Base-by-base conservation (phyloP, 2,113 vertebrate species). In the Marmota monax region DNA sequence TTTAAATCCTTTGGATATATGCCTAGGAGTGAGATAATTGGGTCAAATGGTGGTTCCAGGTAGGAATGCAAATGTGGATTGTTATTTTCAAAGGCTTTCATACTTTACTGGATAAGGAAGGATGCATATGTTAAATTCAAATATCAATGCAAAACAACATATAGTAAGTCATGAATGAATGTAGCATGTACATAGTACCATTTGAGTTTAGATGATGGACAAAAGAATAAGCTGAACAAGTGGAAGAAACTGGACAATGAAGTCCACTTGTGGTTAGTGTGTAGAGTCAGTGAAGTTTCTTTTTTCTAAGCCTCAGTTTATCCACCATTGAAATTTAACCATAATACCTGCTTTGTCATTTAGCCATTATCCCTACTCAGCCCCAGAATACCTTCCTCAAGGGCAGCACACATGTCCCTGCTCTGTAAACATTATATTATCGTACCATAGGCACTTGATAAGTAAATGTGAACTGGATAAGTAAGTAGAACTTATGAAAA, bases 401-500 rank as follows among this genome's bases (percentile, higher is more conserved):
- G 22, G 63, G 18, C 13, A 76, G 85, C 39, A 37, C 25, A 53
- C 29, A 16, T 37, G 17, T 63, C 34, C 29, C 5, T 63, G 61
- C 0, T 72, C 2, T 61, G 27, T 67, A 39, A 86, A 23, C 48
- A 23, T 56, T 69, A 32, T 85, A 13, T n/a, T 67, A 17, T 2
- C 6, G 42, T 7, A 32, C 32, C 8, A 20, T 29, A 69, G 42
- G 2, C 18, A 10, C 2, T 48, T 53, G 39, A 32, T 56, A 82
- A 16, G 56, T 89, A 23, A 22, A 32, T 72, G 42, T 51, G 4
- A 1, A 70, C 18, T 85, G 18, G 76, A 82, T 48, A 13, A 91
- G 83, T 83, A 22, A 91, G 83, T 86, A 22, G 82, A 88, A 88
- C 23, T 25, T 70, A 76, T 39, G 51, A 84, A 22, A 87, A 90